These are phyloP conservation scores for Drosophila villosipedis DNA, from an alignment of 2,888 invertebrate species.

Conservation along the genomic window DNA sequence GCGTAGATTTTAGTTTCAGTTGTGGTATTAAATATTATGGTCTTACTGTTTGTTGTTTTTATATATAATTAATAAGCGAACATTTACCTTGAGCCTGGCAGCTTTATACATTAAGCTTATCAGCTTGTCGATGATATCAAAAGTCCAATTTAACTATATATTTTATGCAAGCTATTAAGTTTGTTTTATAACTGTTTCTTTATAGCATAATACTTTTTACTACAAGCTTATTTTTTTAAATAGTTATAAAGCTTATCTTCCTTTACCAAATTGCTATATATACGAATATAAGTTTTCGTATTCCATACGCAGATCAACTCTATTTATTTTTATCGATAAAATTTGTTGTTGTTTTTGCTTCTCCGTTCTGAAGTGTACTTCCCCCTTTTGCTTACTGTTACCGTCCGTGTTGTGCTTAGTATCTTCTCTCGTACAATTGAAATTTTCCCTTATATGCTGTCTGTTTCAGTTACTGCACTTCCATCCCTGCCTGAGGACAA, in stretches of 20 bases:
- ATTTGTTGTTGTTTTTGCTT: not conserved
- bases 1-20: not conserved
- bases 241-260: not conserved
- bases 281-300: not conserved
- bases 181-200: not conserved
- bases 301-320: not conserved
- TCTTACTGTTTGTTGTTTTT: not conserved
- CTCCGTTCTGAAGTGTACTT: not conserved
- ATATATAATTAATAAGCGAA: not conserved
- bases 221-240: not conserved
- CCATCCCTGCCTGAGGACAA: not conserved
- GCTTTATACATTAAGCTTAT: not conserved
- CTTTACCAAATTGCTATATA: not conserved
- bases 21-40: not conserved
- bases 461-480: constrained; percentile 18
- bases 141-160: not conserved
- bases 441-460: constrained; percentile 64
- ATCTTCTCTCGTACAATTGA: constrained; percentile 41
- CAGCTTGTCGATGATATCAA: not conserved
- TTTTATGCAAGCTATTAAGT: not conserved
- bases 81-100: not conserved
- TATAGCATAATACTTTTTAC: not conserved
- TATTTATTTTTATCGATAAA: not conserved
- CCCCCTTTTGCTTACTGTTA: not conserved
- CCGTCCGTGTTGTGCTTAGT: constrained; percentile 4